Percentiles rank a stretch among this genome's conserved stretches.
phyloP scores from a whole-genome alignment of 2,113 vertebrate species.

The Trochalopteron elliotii region DNA sequence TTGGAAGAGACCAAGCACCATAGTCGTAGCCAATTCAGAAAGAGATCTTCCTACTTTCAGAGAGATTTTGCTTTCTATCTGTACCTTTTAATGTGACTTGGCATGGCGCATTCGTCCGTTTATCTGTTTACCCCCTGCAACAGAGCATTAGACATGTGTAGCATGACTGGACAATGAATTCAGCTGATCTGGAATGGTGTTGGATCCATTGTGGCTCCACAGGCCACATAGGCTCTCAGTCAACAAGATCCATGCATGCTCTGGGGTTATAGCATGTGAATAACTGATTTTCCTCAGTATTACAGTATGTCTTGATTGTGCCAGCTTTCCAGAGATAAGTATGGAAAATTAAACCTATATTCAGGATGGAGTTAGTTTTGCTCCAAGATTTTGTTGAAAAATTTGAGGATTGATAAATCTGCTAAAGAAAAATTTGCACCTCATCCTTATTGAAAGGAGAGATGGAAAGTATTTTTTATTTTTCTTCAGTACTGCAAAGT shows the following conservation, averaged over 20 bases:
- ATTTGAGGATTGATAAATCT: neutral
- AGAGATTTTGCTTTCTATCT: neutral
- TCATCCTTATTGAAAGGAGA: neutral
- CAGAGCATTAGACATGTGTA: neutral
- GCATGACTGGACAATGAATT: neutral
- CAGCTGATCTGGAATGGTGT: neutral
- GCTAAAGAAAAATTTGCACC: neutral
- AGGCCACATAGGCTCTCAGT: accelerated
- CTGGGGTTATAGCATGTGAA: neutral
- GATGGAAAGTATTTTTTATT: neutral
- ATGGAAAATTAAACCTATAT: neutral
- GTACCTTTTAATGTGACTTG: neutral
- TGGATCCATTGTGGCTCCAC: neutral
- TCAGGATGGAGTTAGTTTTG: neutral
- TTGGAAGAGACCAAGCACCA: neutral
- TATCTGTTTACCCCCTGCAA: neutral
- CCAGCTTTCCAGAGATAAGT: neutral
- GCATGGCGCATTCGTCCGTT: accelerated
- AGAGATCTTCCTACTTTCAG: neutral
- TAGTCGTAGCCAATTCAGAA: neutral
- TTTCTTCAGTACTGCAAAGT: neutral
- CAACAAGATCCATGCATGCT: neutral
- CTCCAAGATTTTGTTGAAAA: neutral
- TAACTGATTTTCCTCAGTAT: neutral
- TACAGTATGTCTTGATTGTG: neutral